Evolutionary conservation across 2,888 invertebrate genomes (phyloP).

Genomic region (Campoletis raptor): DNA sequence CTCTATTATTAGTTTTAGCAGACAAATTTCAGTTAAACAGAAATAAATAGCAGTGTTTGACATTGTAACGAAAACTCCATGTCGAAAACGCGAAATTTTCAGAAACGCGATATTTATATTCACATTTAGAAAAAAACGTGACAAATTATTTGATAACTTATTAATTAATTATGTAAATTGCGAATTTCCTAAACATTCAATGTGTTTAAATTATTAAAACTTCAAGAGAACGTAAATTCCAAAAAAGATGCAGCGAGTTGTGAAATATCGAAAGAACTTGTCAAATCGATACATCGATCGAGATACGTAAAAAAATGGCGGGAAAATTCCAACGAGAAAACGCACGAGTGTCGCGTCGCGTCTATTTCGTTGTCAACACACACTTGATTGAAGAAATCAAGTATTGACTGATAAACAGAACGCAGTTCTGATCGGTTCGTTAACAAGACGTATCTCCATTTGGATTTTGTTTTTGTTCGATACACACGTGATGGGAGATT

Average conservation of each 20-base stretch:
- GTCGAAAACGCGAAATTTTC: too few relatives aligned
- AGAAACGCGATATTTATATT: too few relatives aligned
- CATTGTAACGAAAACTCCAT: too few relatives aligned
- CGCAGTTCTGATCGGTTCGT: background rate
- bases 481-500: constrained; percentile 19
- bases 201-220: too few relatives aligned
- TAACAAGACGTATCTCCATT: background rate
- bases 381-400: background rate
- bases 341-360: background rate
- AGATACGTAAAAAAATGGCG: background rate
- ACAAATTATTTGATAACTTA: background rate
- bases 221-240: too few relatives aligned
- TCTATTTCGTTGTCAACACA: background rate
- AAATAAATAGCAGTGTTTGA: too few relatives aligned
- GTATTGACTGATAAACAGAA: background rate
- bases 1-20: background rate
- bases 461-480: constrained; percentile 14
- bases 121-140: background rate
- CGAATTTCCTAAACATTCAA: too few relatives aligned
- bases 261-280: background rate
- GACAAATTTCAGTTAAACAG: background rate
- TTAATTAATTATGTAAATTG: too few relatives aligned
- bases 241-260: background rate
- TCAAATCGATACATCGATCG: background rate
- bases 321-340: constrained; percentile 1